These are phyloP conservation scores for Catagonus wagneri DNA, from an alignment of 2,113 vertebrate species.

Conservation along the genomic window DNA sequence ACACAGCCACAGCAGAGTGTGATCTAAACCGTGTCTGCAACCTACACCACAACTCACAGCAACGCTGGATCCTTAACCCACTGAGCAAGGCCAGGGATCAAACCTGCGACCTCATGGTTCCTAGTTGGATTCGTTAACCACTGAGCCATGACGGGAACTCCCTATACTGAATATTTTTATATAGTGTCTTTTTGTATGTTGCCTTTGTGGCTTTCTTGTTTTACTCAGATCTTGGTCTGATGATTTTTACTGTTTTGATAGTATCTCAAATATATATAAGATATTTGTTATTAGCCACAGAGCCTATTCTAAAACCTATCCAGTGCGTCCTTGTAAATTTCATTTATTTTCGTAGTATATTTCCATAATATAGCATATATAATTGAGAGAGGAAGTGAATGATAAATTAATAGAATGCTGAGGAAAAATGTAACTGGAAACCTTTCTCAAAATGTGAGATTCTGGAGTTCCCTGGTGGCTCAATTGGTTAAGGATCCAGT, in stretches of 20 bases:
- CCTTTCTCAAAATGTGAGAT: neutral
- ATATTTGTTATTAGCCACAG: neutral
- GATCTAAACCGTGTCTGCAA: too few relatives aligned
- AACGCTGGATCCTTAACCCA: too few relatives aligned
- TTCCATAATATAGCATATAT: neutral
- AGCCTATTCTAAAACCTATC: neutral
- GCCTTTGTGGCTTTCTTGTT: neutral
- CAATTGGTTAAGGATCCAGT: too few relatives aligned
- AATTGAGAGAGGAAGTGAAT: neutral
- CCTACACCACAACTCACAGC: too few relatives aligned
- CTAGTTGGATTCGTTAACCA: too few relatives aligned
- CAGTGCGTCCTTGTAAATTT: neutral
- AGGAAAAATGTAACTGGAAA: too few relatives aligned
- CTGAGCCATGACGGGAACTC: too few relatives aligned
- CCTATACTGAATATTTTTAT: neutral
- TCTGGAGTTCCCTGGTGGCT: neutral
- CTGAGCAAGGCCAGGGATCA: too few relatives aligned
- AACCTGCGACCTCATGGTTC: too few relatives aligned
- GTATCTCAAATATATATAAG: neutral
- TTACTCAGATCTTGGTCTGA: neutral
- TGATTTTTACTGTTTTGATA: neutral
- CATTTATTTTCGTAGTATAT: neutral
- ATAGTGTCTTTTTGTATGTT: neutral
- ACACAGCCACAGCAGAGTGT: too few relatives aligned
- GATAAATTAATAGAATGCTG: neutral